Evolutionary conservation across 2,113 vertebrate species (phyloP).

Genomic region (Sinocyclocheilus anshuiensis): DNA sequence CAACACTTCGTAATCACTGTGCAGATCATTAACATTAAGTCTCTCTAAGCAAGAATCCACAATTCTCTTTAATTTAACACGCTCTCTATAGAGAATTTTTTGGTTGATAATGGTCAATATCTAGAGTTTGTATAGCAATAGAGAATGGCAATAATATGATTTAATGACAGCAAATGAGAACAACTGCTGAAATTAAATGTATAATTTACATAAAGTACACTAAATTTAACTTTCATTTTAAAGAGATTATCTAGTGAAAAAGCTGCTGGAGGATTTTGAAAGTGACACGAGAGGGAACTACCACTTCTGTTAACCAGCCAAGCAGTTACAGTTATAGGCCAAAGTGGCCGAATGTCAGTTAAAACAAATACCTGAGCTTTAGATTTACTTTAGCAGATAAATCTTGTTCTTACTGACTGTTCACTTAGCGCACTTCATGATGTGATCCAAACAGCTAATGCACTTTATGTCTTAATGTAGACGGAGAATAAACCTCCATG

Average conservation of each 20-base stretch:
- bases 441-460: not conserved
- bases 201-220: not conserved
- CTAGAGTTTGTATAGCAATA: too few species aligned
- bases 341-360: not conserved
- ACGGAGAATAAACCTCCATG: too few species aligned
- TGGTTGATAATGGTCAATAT: too few species aligned
- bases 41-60: not conserved
- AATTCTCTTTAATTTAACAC: not conserved
- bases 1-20: conserved; percentile 2
- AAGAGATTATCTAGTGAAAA: not conserved
- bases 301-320: not conserved
- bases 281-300: not conserved
- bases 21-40: conserved; percentile 24
- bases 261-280: not conserved
- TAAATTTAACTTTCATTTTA: not conserved
- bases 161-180: not conserved
- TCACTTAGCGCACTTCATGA: not conserved
- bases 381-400: not conserved
- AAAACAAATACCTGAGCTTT: not conserved
- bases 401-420: too few species aligned
- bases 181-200: not conserved
- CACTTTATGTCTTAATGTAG: too few species aligned
- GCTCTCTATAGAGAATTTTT: too few species aligned
- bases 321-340: not conserved
- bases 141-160: not conserved